Evolutionary conservation across 2,113 vertebrate species (phyloP), one percentile per base, ranked within the genome.

Genomic region (Colistium nudipinnis): DNA sequence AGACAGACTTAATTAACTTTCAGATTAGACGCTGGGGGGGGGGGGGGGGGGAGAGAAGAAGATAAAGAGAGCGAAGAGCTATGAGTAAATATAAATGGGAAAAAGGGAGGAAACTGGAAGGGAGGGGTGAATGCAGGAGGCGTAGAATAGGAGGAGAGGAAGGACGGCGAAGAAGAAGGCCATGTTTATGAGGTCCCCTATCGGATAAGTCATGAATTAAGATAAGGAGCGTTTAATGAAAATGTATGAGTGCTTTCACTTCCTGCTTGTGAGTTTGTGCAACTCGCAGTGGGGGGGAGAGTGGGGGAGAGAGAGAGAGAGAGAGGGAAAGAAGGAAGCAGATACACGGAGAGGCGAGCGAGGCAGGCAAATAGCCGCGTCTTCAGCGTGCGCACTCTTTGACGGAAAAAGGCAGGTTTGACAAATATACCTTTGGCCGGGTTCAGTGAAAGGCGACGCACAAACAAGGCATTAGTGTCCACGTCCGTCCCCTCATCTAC

Each of bases 171-270:
- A 36, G 82, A 53, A 44, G 74, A 49, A 70, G 80, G 57, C 70
- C 56, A 74, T 90, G 88, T 88, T 91, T 93, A 92, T 93, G 82
- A 91, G 89, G 89, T 91, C 87, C 84, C 87, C 80, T 73, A 81
- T 80, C 85, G 85, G 90, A 91, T 89, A 86, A 85, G 84, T 74
- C 78, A 85, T 78, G 44, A 85, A 89, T 91, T 88, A 85, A 89
- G 86, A 88, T 89, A 82, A 84, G 82, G 74, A 84, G 79, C 70
- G 70, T 78, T 88, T 86, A 83, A 91, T 90, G 82, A 84, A 88
- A 90, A 86, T 72, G 85, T 70, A 79, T 62, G 81, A 79, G 78
- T 67, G 72, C 51, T 69, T 76, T 66, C 68, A 67, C 70, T 74
- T 69, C 64, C 63, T 85, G 53, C 41, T 22, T 54, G 70, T 19